Conservation (phyloP, 2,888 invertebrate genomes). For the Pollenia labialis region DNA sequence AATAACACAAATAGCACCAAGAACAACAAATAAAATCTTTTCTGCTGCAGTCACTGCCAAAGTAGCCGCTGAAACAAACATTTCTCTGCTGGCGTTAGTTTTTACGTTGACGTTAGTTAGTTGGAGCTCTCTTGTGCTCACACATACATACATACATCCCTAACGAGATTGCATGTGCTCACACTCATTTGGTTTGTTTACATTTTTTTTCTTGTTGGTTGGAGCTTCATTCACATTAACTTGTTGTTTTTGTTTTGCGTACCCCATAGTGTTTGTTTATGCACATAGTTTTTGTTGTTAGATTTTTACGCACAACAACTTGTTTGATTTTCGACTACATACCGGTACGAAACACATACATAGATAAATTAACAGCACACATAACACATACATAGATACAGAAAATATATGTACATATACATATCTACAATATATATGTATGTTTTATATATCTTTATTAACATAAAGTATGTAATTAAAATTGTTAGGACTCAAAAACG, state of each 20-base stretch:
- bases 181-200: constrained; percentile 64
- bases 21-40: constrained; percentile 15
- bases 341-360: constrained; percentile 34
- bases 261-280: constrained; percentile 41
- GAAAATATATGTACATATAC: neutral
- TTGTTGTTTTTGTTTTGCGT: constrained; percentile 10
- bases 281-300: constrained; percentile 48
- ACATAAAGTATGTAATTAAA: neutral
- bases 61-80: constrained; percentile 13
- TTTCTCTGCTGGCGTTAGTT: constrained; percentile 29
- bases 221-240: constrained; percentile 39
- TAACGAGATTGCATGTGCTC: constrained; percentile 49
- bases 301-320: constrained; percentile 76
- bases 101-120: constrained; percentile 18
- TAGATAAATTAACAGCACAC: neutral
- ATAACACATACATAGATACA: constrained; percentile 1
- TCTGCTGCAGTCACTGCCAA: constrained; percentile 23
- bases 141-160: neutral
- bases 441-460: neutral
- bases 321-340: constrained; percentile 74
- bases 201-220: constrained; percentile 51
- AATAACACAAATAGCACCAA: neutral
- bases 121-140: constrained; percentile 15
- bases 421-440: constrained; percentile 24
- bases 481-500: neutral